Percentiles rank a stretch among this genome's conserved stretches.
Conservation (phyloP, 1,140 invertebrate genomes). For the Diachasma alloeum region DNA sequence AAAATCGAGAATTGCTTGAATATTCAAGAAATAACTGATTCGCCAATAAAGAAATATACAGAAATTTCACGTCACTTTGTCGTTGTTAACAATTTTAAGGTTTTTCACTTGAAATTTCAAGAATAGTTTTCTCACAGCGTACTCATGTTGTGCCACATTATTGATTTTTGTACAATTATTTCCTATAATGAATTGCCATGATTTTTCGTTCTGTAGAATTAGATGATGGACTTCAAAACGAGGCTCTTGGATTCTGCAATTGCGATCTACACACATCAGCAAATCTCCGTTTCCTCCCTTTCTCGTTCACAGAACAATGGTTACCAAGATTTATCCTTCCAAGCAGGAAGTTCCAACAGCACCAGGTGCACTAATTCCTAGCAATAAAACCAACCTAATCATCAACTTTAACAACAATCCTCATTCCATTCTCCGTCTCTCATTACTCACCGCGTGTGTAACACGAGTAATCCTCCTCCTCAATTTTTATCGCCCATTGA, state of each 20-base stretch:
- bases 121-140: too few species aligned
- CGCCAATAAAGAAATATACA: too few species aligned
- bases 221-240: neutral
- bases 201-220: neutral
- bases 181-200: too few species aligned
- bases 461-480: neutral
- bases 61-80: too few species aligned
- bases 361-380: neutral
- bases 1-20: too few species aligned
- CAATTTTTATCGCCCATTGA: conserved; percentile 25
- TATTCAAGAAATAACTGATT: too few species aligned
- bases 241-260: too few species aligned
- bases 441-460: neutral
- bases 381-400: conserved; percentile 16
- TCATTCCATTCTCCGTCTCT: neutral
- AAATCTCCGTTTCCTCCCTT: neutral
- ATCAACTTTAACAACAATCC: neutral
- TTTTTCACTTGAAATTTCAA: too few species aligned
- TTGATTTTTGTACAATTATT: too few species aligned
- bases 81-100: too few species aligned
- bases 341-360: neutral
- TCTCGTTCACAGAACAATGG: neutral
- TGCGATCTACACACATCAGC: neutral
- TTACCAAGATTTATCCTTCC: neutral
- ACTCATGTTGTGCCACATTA: too few species aligned